These are phyloP conservation scores for Corydoras sp. DNA, from an alignment of 2,113 vertebrate genomes.

Conservation along the genomic window DNA sequence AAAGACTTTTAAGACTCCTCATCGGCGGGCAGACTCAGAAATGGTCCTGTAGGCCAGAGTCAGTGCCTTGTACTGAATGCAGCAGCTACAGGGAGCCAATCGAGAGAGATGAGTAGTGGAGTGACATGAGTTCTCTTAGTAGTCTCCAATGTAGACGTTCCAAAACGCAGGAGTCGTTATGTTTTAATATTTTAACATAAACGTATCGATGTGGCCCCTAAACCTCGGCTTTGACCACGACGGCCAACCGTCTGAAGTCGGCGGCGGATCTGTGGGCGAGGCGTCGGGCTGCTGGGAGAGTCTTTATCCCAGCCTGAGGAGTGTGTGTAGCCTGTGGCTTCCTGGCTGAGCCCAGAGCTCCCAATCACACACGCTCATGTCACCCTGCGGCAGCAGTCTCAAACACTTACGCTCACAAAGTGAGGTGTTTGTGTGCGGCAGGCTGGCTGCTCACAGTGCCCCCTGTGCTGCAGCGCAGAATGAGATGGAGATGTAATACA, in stretches of 20 bases:
- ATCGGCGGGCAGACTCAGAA: too few relatives aligned
- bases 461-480: slow-evolving; percentile 13
- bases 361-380: slow-evolving; percentile 53
- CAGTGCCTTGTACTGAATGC: too few relatives aligned
- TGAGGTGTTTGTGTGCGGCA: slow-evolving; percentile 36
- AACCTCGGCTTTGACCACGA: neutral
- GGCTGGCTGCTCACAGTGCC: slow-evolving; percentile 24
- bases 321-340: slow-evolving; percentile 44
- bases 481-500: too few relatives aligned
- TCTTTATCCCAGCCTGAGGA: slow-evolving; percentile 25
- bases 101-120: too few relatives aligned
- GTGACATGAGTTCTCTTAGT: too few relatives aligned
- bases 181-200: too few relatives aligned
- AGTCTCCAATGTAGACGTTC: too few relatives aligned
- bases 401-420: slow-evolving; percentile 45
- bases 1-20: too few relatives aligned
- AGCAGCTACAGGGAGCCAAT: too few relatives aligned
- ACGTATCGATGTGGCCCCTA: too few relatives aligned
- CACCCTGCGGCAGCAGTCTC: slow-evolving; percentile 50
- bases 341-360: slow-evolving; percentile 51
- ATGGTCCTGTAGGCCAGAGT: too few relatives aligned
- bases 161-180: too few relatives aligned
- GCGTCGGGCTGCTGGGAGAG: slow-evolving; percentile 19
- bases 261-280: slow-evolving; percentile 12
- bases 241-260: neutral